phyloP scores from a whole-genome alignment of 2,113 vertebrate genomes.

The Leptobrachium leishanense region DNA sequence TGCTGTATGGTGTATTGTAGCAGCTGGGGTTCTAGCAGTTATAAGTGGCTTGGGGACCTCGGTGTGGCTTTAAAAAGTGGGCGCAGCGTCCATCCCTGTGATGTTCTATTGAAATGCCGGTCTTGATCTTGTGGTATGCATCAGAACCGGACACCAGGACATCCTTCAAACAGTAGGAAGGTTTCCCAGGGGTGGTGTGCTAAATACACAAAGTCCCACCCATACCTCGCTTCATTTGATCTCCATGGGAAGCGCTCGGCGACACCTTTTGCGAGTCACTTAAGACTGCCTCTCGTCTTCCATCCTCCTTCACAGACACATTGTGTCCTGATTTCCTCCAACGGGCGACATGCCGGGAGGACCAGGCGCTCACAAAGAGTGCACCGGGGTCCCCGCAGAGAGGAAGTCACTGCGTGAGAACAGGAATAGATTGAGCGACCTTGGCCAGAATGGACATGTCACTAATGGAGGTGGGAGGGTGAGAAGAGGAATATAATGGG shows the following conservation, averaged over 20 bases:
- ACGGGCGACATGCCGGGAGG: slow-evolving; percentile 11
- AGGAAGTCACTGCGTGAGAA: neutral
- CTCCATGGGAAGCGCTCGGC: neutral
- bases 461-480: too few species aligned
- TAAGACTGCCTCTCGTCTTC: too few species aligned
- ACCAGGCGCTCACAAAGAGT: neutral
- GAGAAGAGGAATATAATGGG: too few species aligned
- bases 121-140: too few species aligned
- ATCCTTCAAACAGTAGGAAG: neutral
- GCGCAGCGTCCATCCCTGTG: too few species aligned
- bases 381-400: neutral
- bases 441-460: too few species aligned
- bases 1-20: too few species aligned
- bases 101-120: too few species aligned
- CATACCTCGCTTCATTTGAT: neutral
- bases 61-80: too few species aligned
- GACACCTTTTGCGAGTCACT: neutral
- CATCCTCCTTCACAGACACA: neutral
- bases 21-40: too few species aligned
- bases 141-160: neutral
- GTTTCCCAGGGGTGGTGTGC: neutral
- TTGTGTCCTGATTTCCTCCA: slow-evolving; percentile 25
- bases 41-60: too few species aligned
- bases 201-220: neutral
- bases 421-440: neutral